A percentile compares a stretch with the other conserved stretches of the same genome.
phyloP scores from a whole-genome alignment of 2,797 vertebrate genomes.

The Nyctalus aviator region DNA sequence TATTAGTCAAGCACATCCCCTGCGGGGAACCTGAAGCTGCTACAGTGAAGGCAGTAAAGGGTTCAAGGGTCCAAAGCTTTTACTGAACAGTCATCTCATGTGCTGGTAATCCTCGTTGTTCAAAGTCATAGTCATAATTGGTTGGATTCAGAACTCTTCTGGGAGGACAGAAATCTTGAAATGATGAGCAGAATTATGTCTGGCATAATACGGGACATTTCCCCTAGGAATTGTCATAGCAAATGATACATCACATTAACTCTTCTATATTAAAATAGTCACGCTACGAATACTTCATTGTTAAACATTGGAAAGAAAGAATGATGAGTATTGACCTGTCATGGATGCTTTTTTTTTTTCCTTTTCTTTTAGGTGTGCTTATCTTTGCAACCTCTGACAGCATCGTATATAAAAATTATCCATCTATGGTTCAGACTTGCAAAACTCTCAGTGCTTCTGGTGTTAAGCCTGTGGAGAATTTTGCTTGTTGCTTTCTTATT shows the following conservation, averaged over 20 bases:
- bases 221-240: background rate
- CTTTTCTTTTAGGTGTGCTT: background rate
- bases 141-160: background rate
- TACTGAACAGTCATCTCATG: accelerated
- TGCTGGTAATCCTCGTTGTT: background rate
- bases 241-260: background rate
- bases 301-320: slow-evolving; percentile 23
- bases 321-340: background rate
- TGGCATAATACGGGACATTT: background rate
- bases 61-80: accelerated
- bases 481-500: background rate
- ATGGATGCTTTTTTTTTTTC: background rate
- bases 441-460: background rate
- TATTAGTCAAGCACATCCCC: background rate
- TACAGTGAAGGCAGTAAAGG: background rate
- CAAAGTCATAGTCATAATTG: background rate
- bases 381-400: background rate
- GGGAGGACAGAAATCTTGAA: background rate
- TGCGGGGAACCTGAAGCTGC: background rate
- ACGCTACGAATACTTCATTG: background rate
- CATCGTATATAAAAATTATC: background rate
- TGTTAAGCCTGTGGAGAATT: background rate
- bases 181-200: background rate
- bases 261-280: background rate
- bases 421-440: background rate